Base-by-base conservation (phyloP, 2,113 vertebrate genomes). In the Channa maculata region DNA sequence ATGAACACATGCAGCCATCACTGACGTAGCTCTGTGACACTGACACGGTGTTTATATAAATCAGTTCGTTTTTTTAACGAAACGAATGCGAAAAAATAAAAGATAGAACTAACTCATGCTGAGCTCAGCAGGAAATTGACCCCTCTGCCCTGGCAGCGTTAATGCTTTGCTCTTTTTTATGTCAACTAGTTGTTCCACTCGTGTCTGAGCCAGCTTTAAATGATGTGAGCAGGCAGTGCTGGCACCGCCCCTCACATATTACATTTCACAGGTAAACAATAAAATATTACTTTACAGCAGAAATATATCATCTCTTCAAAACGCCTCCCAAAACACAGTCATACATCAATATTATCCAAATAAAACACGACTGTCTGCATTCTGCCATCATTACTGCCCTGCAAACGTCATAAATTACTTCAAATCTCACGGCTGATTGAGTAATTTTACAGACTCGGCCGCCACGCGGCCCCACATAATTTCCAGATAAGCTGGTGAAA, bases 391-490 rank as follows among this genome's bases (percentile, higher is more conserved):
- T 87, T 80, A 80, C 84, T 14, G 62, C 43, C 62, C 55, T 2
- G 41, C 81, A 71, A 77, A 79, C 13, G 2, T 69, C 75, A 66
- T 86, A 83, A 86, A 87, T 88, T 67, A 85, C 81, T 75, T 44
- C 71, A 79, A 81, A 89, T 86, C 82, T 86, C 83, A 63, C n/a
- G 39, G 77, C 85, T 86, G 85, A 89, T 88, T 82, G 87, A 85
- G 83, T 85, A 43, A 81, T 85, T 86, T 79, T 67, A 83, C 76
- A 66, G 79, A 86, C 49, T 49, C 66, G 53, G 59, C 44, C 12
- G 55, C 70, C 78, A 51, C 75, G 64, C 62, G 74, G 81, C 72
- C 71, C 83, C 65, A 71, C 76, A 79, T 86, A 61, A 80, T 87
- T 71, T 74, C 65, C 75, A 78, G 84, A 91, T 88, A 91, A 89